Percentiles rank a stretch among this genome's conserved stretches.
Evolutionary conservation across 2,888 invertebrate genomes (phyloP).

Genomic region (Lamellibrachia columna): DNA sequence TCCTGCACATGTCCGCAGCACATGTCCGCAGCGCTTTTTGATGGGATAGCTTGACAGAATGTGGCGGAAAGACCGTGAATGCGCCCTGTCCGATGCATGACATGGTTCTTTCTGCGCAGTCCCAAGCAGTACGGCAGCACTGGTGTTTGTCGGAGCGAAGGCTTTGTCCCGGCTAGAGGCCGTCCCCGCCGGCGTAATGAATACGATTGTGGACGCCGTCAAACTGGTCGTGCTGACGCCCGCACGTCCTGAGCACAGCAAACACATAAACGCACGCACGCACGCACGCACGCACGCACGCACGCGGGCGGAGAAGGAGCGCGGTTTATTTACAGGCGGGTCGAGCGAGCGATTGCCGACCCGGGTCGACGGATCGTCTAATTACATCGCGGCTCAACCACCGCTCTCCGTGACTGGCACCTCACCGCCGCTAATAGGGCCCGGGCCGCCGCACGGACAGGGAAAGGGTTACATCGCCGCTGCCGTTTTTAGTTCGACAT

Average conservation of each 20-base stretch:
- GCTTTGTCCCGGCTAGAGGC: neutral
- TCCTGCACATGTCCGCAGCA: neutral
- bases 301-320: neutral
- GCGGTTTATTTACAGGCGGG: conserved; percentile 9
- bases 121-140: neutral
- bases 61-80: neutral
- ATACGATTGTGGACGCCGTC: neutral
- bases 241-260: neutral
- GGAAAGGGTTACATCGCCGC: neutral
- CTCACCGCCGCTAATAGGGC: neutral
- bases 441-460: neutral
- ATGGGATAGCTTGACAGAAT: neutral
- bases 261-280: neutral
- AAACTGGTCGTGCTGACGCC: neutral
- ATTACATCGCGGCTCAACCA: neutral
- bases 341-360: neutral
- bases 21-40: neutral
- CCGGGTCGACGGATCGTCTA: neutral
- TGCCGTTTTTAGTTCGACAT: neutral
- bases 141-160: neutral
- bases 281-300: neutral
- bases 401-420: neutral
- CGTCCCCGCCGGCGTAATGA: neutral
- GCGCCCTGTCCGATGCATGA: neutral
- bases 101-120: neutral